Evolutionary conservation across 2,797 vertebrate species (phyloP).

Genomic region (Microtus obscurus): DNA sequence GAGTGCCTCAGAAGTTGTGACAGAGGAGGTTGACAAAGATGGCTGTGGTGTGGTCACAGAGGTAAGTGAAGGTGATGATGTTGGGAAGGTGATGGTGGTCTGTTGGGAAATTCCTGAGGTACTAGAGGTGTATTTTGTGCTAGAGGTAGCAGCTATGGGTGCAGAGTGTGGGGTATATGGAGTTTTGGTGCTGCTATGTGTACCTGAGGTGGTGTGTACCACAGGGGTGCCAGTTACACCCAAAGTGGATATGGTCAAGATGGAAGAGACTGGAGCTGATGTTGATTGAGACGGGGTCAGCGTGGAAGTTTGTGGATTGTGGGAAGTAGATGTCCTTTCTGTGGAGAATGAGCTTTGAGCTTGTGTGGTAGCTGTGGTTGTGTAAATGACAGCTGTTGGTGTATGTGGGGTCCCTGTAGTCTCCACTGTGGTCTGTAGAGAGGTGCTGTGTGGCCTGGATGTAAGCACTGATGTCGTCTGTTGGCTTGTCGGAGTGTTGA

Average conservation of each 20-base stretch:
- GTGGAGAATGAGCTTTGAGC: background rate
- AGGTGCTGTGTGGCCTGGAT: rapidly evolving
- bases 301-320: background rate
- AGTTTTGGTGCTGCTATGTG: rapidly evolving
- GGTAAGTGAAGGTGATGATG: rapidly evolving
- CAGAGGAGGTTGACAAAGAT: rapidly evolving
- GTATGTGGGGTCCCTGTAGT: rapidly evolving
- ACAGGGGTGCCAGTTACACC: background rate
- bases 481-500: rapidly evolving
- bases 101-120: rapidly evolving
- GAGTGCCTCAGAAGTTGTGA: rapidly evolving
- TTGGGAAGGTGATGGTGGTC: rapidly evolving
- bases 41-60: rapidly evolving
- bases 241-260: background rate
- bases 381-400: rapidly evolving
- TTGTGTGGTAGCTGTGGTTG: background rate
- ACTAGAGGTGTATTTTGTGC: background rate
- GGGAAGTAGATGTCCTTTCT: background rate
- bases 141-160: background rate
- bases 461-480: rapidly evolving
- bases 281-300: too few relatives aligned
- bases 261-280: too few relatives aligned
- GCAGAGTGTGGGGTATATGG: rapidly evolving
- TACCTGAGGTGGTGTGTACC: background rate
- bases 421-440: rapidly evolving